Evolutionary conservation across 2,888 invertebrate genomes (phyloP), one percentile per base, ranked within the genome.

Genomic region (Ferrisia virgata): DNA sequence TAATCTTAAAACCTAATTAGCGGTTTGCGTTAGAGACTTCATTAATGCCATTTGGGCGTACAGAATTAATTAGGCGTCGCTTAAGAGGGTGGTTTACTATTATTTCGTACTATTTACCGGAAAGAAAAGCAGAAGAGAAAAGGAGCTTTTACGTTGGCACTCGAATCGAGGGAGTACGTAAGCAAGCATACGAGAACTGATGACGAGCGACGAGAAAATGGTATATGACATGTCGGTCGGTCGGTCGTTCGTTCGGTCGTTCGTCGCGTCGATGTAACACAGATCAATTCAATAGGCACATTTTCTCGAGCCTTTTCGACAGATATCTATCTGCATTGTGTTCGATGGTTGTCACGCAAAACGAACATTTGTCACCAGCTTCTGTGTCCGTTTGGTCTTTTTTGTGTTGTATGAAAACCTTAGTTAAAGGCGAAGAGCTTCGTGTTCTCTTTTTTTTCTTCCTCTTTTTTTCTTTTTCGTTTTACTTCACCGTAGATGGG

Each of bases 361-460:
- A 79, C 47, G 79, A 79, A 79, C 79, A 79, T 79, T 79, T 79
- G 79, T 79, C 79, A 79, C 79, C 31, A 15, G 79, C 28, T 33
- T n/a, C 72, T 15, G 72, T 72, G 72, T 72, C 72, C 72, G 72
- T 33, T 18, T 72, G 33, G 72, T 72, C 58, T 36, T 36, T 8
- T 18, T 1, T 18, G n/a, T 72, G n/a, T 72, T n/a, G n/a, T n/a
- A n/a, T n/a, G n/a, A n/a, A 72, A 72, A 33, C 33, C 72, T 33
- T 72, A 72, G 33, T 64, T 64, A 64, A 64, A n/a, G n/a, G n/a
- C 58, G 58, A 0, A 13, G 5, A 1, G 33, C 33, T 33, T 33
- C n/a, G 15, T 69, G 28, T 31, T 69, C 69, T 31, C 18, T 31
- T 58, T 58, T 22, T 22, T 2, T 64, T n/a, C 40, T 40, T 11